Evolutionary conservation across 2,888 invertebrate species (phyloP).

Genomic region (Coleophora flavipennella): DNA sequence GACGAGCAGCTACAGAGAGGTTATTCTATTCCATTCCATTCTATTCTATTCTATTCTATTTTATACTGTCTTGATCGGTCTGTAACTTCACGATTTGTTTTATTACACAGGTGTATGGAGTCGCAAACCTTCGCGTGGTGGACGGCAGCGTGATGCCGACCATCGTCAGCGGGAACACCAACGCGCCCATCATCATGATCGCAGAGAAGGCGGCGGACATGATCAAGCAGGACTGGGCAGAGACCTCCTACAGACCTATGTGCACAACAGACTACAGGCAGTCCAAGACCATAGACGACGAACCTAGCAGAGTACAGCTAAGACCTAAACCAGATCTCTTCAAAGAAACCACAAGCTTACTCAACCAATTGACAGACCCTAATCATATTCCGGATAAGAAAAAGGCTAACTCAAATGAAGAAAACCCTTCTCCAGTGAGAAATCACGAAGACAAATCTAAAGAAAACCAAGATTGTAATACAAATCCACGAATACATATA

Average conservation of each 20-base stretch:
- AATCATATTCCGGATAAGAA: too few relatives aligned
- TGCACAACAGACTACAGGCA: constrained; percentile 20
- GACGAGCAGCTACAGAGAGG: too few relatives aligned
- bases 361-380: constrained; percentile 27
- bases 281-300: constrained; percentile 22
- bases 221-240: constrained; percentile 81
- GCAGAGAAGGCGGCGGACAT: constrained; percentile 87
- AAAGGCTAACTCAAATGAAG: too few relatives aligned
- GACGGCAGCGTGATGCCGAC: constrained; percentile 89
- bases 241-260: constrained; percentile 19
- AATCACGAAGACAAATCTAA: constrained; percentile 1
- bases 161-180: constrained; percentile 85
- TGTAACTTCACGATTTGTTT: too few relatives aligned
- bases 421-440: constrained; percentile 6
- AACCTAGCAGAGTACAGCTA: constrained; percentile 16
- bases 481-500: constrained; percentile 5
- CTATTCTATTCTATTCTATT: too few relatives aligned
- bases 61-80: too few relatives aligned
- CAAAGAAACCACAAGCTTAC: constrained; percentile 42
- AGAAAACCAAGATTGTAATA: background rate
- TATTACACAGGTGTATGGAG: constrained; percentile 73
- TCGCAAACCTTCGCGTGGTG: constrained; percentile 79
- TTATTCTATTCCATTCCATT: too few relatives aligned
- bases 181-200: constrained; percentile 87
- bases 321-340: constrained; percentile 29